Evolutionary conservation across 2,888 invertebrate species (phyloP).

Genomic region (Patella pellucida): DNA sequence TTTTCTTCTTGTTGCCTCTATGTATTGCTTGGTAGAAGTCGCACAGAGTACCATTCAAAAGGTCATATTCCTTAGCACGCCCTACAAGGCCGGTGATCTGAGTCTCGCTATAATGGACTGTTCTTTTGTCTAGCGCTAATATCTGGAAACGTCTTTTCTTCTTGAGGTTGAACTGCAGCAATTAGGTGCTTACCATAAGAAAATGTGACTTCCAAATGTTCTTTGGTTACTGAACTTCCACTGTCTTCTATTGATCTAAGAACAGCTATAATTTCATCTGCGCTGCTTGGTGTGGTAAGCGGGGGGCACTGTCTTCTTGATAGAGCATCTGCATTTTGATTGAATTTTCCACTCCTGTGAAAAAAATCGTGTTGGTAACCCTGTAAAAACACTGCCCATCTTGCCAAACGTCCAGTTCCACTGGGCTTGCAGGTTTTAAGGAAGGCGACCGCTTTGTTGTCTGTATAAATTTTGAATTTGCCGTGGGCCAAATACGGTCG

Average conservation of each 20-base stretch:
- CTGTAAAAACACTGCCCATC: conserved; percentile 29
- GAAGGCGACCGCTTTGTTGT: conserved; percentile 38
- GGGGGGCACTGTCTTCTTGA: conserved; percentile 24
- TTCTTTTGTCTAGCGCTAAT: no score
- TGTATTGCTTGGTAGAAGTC: conserved; percentile 19
- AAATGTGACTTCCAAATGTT: background rate
- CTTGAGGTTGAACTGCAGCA: background rate
- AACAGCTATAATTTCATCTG: background rate
- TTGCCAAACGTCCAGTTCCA: conserved; percentile 27
- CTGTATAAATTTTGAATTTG: conserved; percentile 38
- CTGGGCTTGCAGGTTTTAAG: conserved; percentile 33
- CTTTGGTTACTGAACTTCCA: background rate
- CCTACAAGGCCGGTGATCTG: no score
- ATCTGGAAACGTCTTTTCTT: no score
- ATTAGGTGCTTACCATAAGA: background rate
- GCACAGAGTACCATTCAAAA: conserved; percentile 11
- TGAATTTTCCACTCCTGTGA: conserved; percentile 20
- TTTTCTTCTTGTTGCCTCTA: conserved; percentile 12
- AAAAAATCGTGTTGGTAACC: conserved; percentile 18
- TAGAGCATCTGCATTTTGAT: conserved; percentile 30
- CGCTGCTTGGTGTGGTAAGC: background rate
- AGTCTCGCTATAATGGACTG: background rate
- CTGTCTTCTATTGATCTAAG: background rate
- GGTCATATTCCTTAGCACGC: background rate
- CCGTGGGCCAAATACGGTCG: conserved; percentile 34